Conservation (phyloP, 2,888 invertebrate genomes). For the Disparrhopalites patrizii region DNA sequence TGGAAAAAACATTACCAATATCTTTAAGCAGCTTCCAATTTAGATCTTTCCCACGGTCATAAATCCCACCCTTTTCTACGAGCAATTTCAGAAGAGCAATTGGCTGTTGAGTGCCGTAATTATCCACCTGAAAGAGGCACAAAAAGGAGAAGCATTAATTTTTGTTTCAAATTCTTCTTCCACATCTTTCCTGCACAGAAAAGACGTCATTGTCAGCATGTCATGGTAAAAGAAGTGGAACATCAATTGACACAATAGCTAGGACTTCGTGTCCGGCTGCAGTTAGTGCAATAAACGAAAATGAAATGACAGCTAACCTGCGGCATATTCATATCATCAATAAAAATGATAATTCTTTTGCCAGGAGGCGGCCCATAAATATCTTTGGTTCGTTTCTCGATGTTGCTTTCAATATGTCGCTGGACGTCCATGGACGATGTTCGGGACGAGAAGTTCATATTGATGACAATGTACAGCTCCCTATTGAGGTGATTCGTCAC, state of each 20-base stretch:
- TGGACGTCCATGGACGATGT: constrained; percentile 90
- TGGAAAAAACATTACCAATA: too few species aligned
- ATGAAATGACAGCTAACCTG: constrained; percentile 54
- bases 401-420: constrained; percentile 75
- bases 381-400: constrained; percentile 87
- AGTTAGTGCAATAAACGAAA: too few species aligned
- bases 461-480: constrained; percentile 64
- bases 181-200: neutral
- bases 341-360: constrained; percentile 81
- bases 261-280: too few species aligned
- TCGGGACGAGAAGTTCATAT: constrained; percentile 86
- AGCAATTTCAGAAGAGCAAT: constrained; percentile 85
- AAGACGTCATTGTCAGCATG: too few species aligned
- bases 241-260: too few species aligned
- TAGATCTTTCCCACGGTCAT: constrained; percentile 81
- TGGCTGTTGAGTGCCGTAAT: constrained; percentile 89
- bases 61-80: constrained; percentile 84
- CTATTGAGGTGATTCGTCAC: constrained; percentile 68
- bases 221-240: too few species aligned
- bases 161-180: neutral
- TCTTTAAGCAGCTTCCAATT: constrained; percentile 86
- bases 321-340: constrained; percentile 95
- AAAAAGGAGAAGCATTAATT: neutral
- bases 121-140: constrained; percentile 57
- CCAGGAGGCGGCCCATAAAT: constrained; percentile 85